These are phyloP conservation scores for Aplocera efformata DNA, from an alignment of 2,888 invertebrate genomes.

Conservation along the genomic window DNA sequence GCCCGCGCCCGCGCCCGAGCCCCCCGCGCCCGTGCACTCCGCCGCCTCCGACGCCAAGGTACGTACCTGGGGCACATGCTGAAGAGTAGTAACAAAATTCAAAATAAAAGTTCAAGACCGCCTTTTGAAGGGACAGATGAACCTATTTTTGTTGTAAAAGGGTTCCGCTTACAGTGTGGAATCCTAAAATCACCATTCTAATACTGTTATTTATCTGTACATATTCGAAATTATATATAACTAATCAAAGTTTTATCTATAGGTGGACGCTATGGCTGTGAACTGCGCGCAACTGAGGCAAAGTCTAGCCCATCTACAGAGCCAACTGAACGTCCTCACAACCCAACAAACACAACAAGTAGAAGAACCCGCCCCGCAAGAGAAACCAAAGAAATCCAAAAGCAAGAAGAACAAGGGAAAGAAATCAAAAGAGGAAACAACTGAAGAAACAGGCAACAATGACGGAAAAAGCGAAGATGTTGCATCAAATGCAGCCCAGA, in stretches of 20 bases:
- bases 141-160: too few species aligned
- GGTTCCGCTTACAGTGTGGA: too few species aligned
- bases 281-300: conserved; percentile 81
- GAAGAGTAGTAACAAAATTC: too few species aligned
- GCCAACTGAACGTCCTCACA: conserved; percentile 74
- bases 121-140: too few species aligned
- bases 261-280: conserved; percentile 82
- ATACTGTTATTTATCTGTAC: too few species aligned
- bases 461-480: conserved; percentile 1
- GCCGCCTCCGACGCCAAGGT: conserved; percentile 57
- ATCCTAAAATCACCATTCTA: not conserved
- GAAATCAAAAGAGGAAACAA: conserved; percentile 35
- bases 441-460: conserved; percentile 36
- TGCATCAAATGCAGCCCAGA: not conserved
- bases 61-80: too few species aligned
- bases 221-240: not conserved
- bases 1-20: conserved; percentile 58
- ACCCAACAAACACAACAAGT: conserved; percentile 40
- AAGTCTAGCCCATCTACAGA: conserved; percentile 80
- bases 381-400: conserved; percentile 64
- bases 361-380: conserved; percentile 58
- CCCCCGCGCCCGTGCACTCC: conserved; percentile 36
- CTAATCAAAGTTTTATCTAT: conserved; percentile 7
- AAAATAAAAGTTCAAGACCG: too few species aligned
- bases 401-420: conserved; percentile 54